Evolutionary conservation across 2,797 vertebrate species (phyloP).

Genomic region (Hydrolagus colliei): DNA sequence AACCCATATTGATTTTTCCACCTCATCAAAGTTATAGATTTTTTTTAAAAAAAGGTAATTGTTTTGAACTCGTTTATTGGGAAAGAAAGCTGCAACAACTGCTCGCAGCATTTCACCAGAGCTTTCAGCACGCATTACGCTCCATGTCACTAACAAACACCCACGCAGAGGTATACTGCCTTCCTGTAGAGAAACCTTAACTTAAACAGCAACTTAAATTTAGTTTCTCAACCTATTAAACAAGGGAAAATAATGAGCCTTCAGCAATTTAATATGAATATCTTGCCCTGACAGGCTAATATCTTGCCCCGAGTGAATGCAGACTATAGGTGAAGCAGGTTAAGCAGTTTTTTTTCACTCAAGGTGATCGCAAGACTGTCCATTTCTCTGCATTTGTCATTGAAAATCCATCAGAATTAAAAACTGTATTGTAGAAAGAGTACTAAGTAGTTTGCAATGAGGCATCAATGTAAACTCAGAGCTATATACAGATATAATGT

Average conservation of each 20-base stretch:
- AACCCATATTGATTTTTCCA: no score
- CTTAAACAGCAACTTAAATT: not conserved
- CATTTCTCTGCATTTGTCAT: no score
- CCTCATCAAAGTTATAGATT: no score
- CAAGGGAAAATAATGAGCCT: not conserved
- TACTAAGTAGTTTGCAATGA: no score
- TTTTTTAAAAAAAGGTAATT: no score
- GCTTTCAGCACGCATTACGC: not conserved
- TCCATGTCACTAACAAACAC: not conserved
- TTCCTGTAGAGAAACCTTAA: not conserved
- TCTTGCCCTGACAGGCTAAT: not conserved
- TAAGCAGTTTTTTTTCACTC: no score
- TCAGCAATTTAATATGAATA: not conserved
- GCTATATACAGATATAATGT: no score
- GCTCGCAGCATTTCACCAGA: not conserved
- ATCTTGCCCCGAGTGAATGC: not conserved
- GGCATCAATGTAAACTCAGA: no score
- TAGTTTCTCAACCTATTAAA: not conserved
- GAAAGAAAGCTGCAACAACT: not conserved
- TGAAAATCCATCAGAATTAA: no score
- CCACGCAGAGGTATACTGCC: not conserved
- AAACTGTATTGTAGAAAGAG: no score
- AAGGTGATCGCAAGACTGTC: no score
- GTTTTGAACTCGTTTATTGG: not conserved
- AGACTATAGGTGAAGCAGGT: not conserved